These are phyloP conservation scores for Mixornis gularis DNA, from an alignment of 2,113 vertebrate species.

Conservation along the genomic window DNA sequence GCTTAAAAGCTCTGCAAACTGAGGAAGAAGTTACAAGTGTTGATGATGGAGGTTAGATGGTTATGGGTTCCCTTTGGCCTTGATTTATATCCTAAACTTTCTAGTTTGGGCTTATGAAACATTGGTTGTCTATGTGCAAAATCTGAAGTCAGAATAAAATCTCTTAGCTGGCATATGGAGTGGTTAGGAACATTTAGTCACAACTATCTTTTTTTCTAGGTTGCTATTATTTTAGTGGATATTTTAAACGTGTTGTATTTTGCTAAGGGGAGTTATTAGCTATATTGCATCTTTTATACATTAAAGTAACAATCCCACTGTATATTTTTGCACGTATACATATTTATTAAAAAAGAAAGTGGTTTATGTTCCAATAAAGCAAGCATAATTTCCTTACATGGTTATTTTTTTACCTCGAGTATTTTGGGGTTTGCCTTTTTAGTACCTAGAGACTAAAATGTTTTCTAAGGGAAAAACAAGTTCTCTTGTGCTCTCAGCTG, in stretches of 20 bases:
- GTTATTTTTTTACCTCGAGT: neutral
- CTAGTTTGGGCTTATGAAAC: accelerated
- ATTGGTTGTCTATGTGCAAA: neutral
- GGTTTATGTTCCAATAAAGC: neutral
- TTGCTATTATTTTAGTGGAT: neutral
- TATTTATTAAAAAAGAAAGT: neutral
- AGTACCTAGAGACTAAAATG: neutral
- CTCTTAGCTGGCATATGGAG: neutral
- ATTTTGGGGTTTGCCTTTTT: neutral
- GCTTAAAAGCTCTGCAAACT: neutral
- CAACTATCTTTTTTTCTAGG: neutral
- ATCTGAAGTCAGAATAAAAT: neutral
- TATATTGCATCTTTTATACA: neutral
- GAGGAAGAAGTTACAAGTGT: neutral
- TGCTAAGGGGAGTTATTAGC: neutral
- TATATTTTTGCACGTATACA: neutral
- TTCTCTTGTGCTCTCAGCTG: neutral
- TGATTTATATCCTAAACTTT: neutral
- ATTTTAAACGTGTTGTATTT: neutral
- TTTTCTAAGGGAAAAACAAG: neutral
- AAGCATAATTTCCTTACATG: neutral
- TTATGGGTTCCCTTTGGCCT: neutral
- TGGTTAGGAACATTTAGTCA: neutral
- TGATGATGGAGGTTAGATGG: neutral
- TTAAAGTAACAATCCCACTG: neutral